Conservation (phyloP, 2,113 vertebrate genomes). For the Zeus faber region DNA sequence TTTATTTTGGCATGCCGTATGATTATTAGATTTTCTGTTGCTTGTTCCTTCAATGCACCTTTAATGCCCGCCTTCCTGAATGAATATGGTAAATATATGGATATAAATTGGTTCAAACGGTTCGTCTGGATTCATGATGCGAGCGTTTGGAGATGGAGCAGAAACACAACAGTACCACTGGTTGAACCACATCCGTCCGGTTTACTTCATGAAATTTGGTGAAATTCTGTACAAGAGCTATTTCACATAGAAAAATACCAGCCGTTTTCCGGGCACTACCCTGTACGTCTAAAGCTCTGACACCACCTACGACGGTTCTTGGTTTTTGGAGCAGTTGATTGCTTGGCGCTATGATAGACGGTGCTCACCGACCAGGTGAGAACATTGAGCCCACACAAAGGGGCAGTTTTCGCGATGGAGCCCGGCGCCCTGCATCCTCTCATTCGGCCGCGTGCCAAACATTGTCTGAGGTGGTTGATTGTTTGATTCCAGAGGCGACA, state of each 20-base stretch:
- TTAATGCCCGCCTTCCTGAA: too few relatives aligned
- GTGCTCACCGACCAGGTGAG: background rate
- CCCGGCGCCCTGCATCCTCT: too few relatives aligned
- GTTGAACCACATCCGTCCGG: constrained; percentile 19
- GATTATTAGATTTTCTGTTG: too few relatives aligned
- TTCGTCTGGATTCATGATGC: background rate
- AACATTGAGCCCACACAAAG: too few relatives aligned
- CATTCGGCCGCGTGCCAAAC: too few relatives aligned
- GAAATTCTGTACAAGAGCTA: constrained; percentile 27
- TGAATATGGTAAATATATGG: too few relatives aligned
- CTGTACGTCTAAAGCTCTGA: constrained; percentile 25
- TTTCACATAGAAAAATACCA: constrained; percentile 37
- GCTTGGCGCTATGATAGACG: constrained; percentile 7
- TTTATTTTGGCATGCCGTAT: too few relatives aligned
- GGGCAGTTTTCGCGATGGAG: too few relatives aligned
- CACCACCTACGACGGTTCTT: constrained; percentile 18
- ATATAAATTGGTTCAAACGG: background rate
- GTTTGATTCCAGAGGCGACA: too few relatives aligned
- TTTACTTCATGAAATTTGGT: constrained; percentile 32
- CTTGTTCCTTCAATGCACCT: too few relatives aligned
- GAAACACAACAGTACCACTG: constrained; percentile 6
- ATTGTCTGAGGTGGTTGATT: too few relatives aligned
- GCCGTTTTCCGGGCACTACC: constrained; percentile 24
- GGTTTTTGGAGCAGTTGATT: constrained; percentile 23
- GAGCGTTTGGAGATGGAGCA: background rate